Conservation (phyloP, 2,888 invertebrate genomes). For the Thalpophila matura region DNA sequence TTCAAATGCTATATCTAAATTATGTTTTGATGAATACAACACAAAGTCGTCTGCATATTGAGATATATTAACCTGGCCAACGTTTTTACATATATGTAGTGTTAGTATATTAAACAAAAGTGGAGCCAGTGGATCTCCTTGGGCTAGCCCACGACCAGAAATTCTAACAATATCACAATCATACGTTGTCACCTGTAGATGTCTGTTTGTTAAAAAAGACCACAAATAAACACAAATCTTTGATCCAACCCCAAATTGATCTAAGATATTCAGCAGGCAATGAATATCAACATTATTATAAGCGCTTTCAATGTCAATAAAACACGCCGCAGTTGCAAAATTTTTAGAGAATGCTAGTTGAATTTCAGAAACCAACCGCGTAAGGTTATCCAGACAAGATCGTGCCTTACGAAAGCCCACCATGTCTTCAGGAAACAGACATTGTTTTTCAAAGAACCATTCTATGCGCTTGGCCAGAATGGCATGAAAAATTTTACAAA, state of each 20-base stretch:
- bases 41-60: too few relatives aligned
- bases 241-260: too few relatives aligned
- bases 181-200: neutral
- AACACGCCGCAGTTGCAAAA: neutral
- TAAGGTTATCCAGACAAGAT: constrained; percentile 7
- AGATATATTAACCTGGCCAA: neutral
- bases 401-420: constrained; percentile 10
- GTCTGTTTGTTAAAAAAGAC: neutral
- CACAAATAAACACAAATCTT: neutral
- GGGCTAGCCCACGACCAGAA: neutral
- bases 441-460: constrained; percentile 15
- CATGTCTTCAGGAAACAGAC: neutral
- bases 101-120: neutral
- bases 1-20: too few relatives aligned
- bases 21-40: too few relatives aligned
- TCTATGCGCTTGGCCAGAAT: constrained; percentile 10
- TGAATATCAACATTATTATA: neutral
- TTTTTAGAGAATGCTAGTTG: constrained; percentile 7
- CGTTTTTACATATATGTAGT: neutral
- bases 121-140: neutral
- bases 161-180: neutral
- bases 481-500: constrained; percentile 17
- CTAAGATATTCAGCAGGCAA: neutral
- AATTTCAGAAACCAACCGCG: neutral
- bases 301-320: constrained; percentile 6